Percentiles rank a stretch among this genome's conserved stretches.
Evolutionary conservation across 2,113 vertebrate species (phyloP).

Genomic region (Pedionomus torquatus): DNA sequence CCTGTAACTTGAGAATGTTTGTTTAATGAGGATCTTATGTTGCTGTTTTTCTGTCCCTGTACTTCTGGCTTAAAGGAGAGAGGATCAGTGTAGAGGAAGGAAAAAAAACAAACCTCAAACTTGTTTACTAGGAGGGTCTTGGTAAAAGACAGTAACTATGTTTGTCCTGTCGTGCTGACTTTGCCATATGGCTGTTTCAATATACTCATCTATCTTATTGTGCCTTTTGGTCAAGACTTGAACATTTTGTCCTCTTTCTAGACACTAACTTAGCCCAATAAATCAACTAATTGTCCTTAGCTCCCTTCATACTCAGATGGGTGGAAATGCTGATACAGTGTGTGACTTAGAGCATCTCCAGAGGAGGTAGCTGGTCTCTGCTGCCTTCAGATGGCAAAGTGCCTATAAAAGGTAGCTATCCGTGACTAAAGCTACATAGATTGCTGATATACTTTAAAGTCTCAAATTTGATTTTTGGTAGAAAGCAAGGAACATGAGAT

Average conservation of each 20-base stretch:
- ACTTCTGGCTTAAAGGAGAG: not conserved
- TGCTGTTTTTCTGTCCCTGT: not conserved
- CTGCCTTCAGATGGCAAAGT: not conserved
- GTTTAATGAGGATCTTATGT: not conserved
- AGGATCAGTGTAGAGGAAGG: not conserved
- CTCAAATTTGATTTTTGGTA: not conserved
- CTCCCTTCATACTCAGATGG: not conserved
- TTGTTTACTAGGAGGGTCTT: not conserved
- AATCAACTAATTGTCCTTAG: not conserved
- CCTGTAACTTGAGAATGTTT: not conserved
- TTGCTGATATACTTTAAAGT: not conserved
- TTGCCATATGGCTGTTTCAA: not conserved
- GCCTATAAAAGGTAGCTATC: not conserved
- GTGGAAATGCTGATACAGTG: not conserved
- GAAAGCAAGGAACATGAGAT: not conserved
- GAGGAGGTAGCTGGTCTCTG: not conserved
- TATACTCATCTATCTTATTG: not conserved
- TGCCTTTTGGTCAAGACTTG: not conserved
- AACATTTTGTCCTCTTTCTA: not conserved
- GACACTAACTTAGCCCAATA: not conserved
- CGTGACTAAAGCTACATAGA: not conserved
- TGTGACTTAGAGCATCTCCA: not conserved
- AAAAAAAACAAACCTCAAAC: not conserved
- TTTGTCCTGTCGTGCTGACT: not conserved
- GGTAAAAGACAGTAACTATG: not conserved